Evolutionary conservation across 2,113 vertebrate species (phyloP), one percentile per base, ranked within the genome.

Genomic region (Neoarius graeffei): DNA sequence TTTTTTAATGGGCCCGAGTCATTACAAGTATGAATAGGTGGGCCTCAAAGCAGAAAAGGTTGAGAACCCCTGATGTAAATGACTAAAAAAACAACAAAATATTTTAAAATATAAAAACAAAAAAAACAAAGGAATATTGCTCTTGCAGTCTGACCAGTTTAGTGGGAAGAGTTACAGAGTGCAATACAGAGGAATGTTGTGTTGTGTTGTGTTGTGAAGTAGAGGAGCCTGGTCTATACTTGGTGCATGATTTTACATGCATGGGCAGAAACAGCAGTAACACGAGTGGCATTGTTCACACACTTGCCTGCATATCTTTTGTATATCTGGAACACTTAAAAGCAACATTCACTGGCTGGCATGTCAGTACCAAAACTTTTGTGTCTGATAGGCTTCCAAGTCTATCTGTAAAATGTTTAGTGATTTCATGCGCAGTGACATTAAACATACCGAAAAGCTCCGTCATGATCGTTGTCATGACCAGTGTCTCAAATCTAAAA

Each of bases 211-310:
- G n/a, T 27, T 79, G 76, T 1, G 13, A 54, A 27, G 52, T 25
- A 27, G 74, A 52, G 11, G 13, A 79, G 50, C 50, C 74, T 77
- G 74, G 74, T 52, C 54, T 54, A 54, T 77, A 77, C 74, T 54
- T 54, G 50, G 25, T 79, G 50, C 74, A 79, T 79, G 76, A 79
- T 52, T 79, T 79, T 79, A 79, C 76, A 79, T 79, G 76, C 76
- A 79, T 52, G 1, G 52, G 76, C 52, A 56, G 25, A 79, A 79
- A 50, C 76, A 79, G 50, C 50, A 79, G 52, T 79, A 79, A 79
- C 52, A 27, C 14, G n/a, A 79, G 76, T 25, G 2, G 50, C 76
- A 79, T 79, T 79, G 52, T 56, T 79, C 25, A 27, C 50, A 56
- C 76, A 56, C 76, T 79, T 56, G 76, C 76, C 52, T 79, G 52